phyloP scores from a whole-genome alignment of 2,888 invertebrate genomes.

The Prionchulus punctatus region DNA sequence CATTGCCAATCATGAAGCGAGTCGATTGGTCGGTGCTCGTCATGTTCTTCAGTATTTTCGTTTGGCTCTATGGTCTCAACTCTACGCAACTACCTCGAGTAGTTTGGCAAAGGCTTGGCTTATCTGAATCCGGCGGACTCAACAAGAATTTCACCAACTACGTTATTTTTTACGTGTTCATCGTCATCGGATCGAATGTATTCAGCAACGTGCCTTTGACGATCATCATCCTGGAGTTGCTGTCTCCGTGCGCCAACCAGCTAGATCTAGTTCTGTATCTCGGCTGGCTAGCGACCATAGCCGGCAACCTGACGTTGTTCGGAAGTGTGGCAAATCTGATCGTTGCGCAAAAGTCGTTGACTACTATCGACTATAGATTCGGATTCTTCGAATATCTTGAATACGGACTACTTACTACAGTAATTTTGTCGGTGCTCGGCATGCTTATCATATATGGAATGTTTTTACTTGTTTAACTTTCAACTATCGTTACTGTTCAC shows the following conservation, averaged over 20 bases:
- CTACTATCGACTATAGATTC: conserved; percentile 10
- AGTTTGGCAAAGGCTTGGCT: not conserved
- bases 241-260: conserved; percentile 15
- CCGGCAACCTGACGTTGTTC: conserved; percentile 18
- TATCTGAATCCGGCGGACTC: not conserved
- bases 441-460: not conserved
- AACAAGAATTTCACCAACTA: not conserved
- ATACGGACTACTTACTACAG: conserved; percentile 14
- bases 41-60: not conserved
- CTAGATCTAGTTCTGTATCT: conserved; percentile 16
- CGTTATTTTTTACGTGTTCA: conserved; percentile 9
- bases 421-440: conserved; percentile 1
- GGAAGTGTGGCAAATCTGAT: conserved; percentile 18
- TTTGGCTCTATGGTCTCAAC: not conserved
- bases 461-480: too few relatives aligned
- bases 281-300: conserved; percentile 17
- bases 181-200: conserved; percentile 16
- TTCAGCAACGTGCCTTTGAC: conserved; percentile 19
- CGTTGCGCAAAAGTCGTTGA: conserved; percentile 15
- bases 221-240: conserved; percentile 16
- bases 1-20: not conserved
- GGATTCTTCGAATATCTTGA: conserved; percentile 13
- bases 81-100: not conserved
- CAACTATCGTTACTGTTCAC: too few relatives aligned
- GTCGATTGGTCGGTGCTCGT: not conserved